phyloP scores from a whole-genome alignment of 2,113 vertebrate species.

The Agapornis roseicollis region DNA sequence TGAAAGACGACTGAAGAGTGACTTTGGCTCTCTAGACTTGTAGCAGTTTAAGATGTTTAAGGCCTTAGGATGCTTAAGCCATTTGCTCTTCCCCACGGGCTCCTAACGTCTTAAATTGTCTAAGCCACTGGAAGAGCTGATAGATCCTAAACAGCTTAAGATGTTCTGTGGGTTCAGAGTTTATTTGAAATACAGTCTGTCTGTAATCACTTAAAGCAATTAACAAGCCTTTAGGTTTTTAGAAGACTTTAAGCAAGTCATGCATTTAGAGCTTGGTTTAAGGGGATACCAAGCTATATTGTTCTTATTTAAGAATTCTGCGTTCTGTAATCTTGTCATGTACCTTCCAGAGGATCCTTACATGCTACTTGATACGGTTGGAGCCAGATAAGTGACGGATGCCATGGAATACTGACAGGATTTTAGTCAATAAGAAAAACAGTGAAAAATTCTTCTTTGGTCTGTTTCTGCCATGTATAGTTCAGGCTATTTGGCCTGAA shows the following conservation, averaged over 20 bases:
- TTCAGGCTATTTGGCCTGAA: background rate
- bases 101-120: background rate
- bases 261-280: background rate
- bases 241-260: background rate
- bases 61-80: background rate
- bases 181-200: background rate
- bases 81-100: background rate
- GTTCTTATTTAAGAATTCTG: background rate
- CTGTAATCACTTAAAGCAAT: slow-evolving; percentile 3
- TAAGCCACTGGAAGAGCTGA: background rate
- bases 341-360: background rate
- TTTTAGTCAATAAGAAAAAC: background rate
- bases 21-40: background rate
- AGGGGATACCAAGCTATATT: background rate
- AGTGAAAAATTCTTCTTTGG: background rate
- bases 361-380: background rate
- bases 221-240: background rate
- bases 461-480: background rate
- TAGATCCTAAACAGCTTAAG: slow-evolving; percentile 31
- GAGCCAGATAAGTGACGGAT: background rate
- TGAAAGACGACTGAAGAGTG: background rate
- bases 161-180: background rate
- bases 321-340: background rate
- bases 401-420: background rate
- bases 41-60: slow-evolving; percentile 27